Evolutionary conservation across 2,797 vertebrate genomes (phyloP).

Genomic region (Dromococcyx pavoninus): DNA sequence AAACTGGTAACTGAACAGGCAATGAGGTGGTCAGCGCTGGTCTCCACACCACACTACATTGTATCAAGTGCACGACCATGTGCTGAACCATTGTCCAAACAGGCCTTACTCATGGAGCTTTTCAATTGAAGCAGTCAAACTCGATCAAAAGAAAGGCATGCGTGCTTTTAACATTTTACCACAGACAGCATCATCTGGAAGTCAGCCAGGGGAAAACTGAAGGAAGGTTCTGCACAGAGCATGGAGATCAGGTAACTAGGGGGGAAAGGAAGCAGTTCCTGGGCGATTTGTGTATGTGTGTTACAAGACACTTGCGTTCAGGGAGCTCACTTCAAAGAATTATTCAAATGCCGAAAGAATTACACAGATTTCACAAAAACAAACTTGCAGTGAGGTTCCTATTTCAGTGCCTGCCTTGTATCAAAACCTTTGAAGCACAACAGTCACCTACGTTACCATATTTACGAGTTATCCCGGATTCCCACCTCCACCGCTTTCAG

Average conservation of each 20-base stretch:
- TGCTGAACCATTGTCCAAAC: neutral
- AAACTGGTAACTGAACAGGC: neutral
- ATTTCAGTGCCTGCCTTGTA: neutral
- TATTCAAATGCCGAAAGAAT: neutral
- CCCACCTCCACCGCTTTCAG: neutral
- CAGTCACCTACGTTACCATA: neutral
- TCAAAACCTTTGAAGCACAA: neutral
- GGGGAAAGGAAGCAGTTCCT: neutral
- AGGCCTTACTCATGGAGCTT: neutral
- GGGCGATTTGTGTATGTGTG: neutral
- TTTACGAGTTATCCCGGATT: neutral
- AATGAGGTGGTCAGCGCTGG: neutral
- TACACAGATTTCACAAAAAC: neutral
- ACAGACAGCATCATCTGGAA: neutral
- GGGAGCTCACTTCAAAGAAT: neutral
- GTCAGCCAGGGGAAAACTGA: neutral
- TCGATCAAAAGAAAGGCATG: neutral
- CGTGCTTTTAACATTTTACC: neutral
- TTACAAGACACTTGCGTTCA: neutral
- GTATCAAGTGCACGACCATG: accelerated
- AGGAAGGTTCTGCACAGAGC: neutral
- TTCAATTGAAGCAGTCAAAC: neutral
- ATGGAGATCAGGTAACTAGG: no score
- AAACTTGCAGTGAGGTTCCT: neutral
- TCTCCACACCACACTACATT: neutral